Evolutionary conservation across 2,888 invertebrate species (phyloP), one percentile per base, ranked within the genome.

Genomic region (Coleophora flavipennella): DNA sequence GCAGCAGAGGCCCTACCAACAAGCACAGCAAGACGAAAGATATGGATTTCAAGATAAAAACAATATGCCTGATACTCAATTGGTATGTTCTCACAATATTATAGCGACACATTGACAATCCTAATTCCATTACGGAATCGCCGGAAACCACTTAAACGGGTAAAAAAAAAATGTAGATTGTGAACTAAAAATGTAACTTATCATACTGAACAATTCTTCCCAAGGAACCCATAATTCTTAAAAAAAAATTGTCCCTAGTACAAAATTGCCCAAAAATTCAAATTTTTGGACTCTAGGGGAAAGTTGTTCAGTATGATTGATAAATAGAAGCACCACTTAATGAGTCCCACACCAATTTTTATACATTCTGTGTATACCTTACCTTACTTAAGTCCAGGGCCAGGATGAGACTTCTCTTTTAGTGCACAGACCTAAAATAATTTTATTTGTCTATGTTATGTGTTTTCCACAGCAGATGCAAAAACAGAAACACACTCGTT

Each of bases 11-110:
- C 3, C 46, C 2, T 59, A 42, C 26, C 45, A 39, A 6, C 57
- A 55, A 33, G 33, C 13, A 32, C 39, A 40, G 1, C 35, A 43
- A 3, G 54, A 53, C 2, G 57, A 50, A 27, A 42, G 41, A 13
- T 57, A 48, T 39, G 53, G 55, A 1, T 60, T 49, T 39, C 45
- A 42, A 27, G 40, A 53, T 3, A 63, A 58, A 39, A 40, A 37
- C n/a, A 40, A 35, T 39, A 25, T 44, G 13, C 41, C 53, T n/a
- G 55, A 57, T 7, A 29, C 35, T 8, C 36, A 39, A 28, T 61
- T 63, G 44, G 53, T 20, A 57, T 56, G 29, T 12, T 7, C 12
- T 32, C 33, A 13, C 33, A 13, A 38, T 37, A 39, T 20, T 48
- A 43, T 41, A 43, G 40, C 49, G 33, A 42, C 49, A 49, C 39